Conservation (phyloP, 2,113 vertebrate species). For the Noturus placidus region DNA sequence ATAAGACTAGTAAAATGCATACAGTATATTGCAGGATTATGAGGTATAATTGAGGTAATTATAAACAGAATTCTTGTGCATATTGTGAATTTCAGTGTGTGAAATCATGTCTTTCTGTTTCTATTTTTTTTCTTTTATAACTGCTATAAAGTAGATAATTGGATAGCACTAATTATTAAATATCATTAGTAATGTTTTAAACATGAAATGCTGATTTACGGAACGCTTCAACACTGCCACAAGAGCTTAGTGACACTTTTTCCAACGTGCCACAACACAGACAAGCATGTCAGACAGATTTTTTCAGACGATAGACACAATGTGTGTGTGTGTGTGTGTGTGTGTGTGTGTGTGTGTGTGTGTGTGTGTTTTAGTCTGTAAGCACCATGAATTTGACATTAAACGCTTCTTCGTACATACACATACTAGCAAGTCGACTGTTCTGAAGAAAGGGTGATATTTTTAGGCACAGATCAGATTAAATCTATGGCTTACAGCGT, state of each 20-base stretch:
- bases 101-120: too few species aligned
- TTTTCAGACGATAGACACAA: neutral
- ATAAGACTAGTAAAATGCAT: neutral
- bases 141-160: neutral
- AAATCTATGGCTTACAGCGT: neutral
- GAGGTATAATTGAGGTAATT: neutral
- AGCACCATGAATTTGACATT: neutral
- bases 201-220: neutral
- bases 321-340: neutral
- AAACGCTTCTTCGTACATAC: neutral
- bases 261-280: conserved; percentile 18
- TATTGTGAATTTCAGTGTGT: neutral
- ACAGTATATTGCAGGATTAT: neutral
- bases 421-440: neutral
- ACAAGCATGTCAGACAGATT: conserved; percentile 11
- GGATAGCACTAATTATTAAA: neutral
- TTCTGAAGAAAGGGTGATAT: neutral
- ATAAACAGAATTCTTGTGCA: neutral
- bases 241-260: conserved; percentile 27
- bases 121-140: neutral
- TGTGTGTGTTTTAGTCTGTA: neutral
- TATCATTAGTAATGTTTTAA: neutral
- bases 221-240: conserved; percentile 32
- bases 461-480: conserved; percentile 5
- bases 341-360: neutral